Conservation (phyloP, 53 echinoderm and acorn worm genomes). For the Henricia sp. region DNA sequence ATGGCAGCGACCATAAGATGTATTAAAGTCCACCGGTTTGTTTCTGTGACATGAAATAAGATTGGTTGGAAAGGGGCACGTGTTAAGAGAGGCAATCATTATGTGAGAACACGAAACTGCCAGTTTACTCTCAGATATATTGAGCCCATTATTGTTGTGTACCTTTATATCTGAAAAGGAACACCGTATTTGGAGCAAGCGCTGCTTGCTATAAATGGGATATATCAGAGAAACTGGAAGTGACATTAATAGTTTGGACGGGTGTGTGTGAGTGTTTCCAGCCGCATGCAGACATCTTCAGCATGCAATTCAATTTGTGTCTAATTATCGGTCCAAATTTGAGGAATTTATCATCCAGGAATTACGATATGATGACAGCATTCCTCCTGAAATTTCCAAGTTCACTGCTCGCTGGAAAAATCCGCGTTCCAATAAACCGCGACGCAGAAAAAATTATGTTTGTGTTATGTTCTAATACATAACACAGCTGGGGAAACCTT, state of each 20-base stretch:
- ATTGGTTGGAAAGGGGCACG: no score
- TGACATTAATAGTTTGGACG: slow-evolving; percentile 6
- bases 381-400: slow-evolving; percentile 18
- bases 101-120: no score
- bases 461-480: slow-evolving; percentile 12
- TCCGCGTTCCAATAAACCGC: neutral
- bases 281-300: neutral
- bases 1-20: no score
- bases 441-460: slow-evolving; percentile 15
- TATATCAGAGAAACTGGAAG: no score
- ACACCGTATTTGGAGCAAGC: no score
- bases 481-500: slow-evolving; percentile 29
- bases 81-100: no score
- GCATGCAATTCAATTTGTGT: slow-evolving; percentile 33
- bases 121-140: no score
- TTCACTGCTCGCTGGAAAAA: neutral
- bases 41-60: no score
- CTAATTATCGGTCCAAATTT: slow-evolving; percentile 20
- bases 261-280: neutral
- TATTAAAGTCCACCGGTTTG: no score
- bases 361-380: neutral
- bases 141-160: no score
- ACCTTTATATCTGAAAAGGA: no score
- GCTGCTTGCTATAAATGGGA: no score
- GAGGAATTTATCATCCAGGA: slow-evolving; percentile 16